Evolutionary conservation across 2,113 vertebrate genomes (phyloP).

Genomic region (Zosterops borbonicus): DNA sequence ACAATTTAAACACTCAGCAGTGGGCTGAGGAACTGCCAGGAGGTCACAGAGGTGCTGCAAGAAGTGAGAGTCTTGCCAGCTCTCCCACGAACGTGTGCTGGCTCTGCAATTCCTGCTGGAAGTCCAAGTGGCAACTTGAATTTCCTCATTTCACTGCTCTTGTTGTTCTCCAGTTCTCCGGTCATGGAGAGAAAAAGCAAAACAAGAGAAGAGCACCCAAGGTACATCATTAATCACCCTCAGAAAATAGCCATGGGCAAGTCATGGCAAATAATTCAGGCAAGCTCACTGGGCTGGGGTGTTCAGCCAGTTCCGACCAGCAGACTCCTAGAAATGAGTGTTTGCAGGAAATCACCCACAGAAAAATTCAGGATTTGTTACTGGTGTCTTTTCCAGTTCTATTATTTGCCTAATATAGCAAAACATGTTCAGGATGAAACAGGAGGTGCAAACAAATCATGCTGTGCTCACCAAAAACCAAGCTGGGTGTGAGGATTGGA

Average conservation of each 20-base stretch:
- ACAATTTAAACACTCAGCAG: constrained; percentile 2
- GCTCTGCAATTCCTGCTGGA: not conserved
- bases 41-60: not conserved
- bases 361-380: not conserved
- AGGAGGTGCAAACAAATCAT: not conserved
- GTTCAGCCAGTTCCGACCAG: not conserved
- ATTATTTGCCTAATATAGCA: not conserved
- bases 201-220: constrained; percentile 18
- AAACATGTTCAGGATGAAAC: not conserved
- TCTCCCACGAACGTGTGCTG: constrained; percentile 22
- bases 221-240: not conserved
- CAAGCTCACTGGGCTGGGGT: not conserved
- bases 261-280: constrained; percentile 5
- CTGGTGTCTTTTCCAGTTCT: not conserved
- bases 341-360: constrained; percentile 2
- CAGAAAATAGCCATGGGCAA: not conserved
- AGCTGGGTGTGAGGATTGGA: not conserved
- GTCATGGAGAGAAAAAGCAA: constrained; percentile 8
- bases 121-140: constrained; percentile 37
- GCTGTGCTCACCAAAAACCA: not conserved
- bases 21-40: constrained; percentile 9
- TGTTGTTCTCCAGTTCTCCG: not conserved
- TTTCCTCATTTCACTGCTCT: constrained; percentile 42
- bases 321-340: not conserved
- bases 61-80: not conserved